Conservation (phyloP, 2,113 vertebrate species). For the Talpa occidentalis region DNA sequence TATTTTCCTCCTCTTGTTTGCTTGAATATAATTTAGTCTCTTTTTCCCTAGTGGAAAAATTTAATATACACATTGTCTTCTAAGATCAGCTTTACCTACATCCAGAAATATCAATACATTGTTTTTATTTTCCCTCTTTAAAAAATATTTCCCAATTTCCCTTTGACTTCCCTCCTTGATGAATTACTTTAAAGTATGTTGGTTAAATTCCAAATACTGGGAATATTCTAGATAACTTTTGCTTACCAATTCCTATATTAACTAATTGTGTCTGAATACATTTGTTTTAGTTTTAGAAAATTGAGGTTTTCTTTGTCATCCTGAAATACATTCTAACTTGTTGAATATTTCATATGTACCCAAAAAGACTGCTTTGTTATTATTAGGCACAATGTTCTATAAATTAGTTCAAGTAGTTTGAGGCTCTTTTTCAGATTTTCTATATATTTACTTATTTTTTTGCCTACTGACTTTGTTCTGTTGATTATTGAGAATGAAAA, state of each 20-base stretch:
- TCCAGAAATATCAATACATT: not conserved
- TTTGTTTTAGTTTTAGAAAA: conserved; percentile 4
- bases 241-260: not conserved
- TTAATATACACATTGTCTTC: not conserved
- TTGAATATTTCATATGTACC: not conserved
- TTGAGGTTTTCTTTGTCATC: not conserved
- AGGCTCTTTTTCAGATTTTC: not conserved
- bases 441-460: not conserved
- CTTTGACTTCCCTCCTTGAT: not conserved
- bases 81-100: not conserved
- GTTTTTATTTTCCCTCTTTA: conserved; percentile 19
- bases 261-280: too few species aligned
- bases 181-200: not conserved
- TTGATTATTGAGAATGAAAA: not conserved
- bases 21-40: not conserved
- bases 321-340: conserved; percentile 13
- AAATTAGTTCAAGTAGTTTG: not conserved
- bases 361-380: not conserved
- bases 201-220: not conserved
- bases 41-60: not conserved
- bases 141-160: not conserved
- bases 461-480: not conserved
- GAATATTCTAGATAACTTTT: not conserved
- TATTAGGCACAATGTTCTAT: not conserved
- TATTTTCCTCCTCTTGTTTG: not conserved